Percentiles rank a stretch among this genome's conserved stretches.
phyloP scores from a whole-genome alignment of 2,797 vertebrate genomes.

The Periparus ater region DNA sequence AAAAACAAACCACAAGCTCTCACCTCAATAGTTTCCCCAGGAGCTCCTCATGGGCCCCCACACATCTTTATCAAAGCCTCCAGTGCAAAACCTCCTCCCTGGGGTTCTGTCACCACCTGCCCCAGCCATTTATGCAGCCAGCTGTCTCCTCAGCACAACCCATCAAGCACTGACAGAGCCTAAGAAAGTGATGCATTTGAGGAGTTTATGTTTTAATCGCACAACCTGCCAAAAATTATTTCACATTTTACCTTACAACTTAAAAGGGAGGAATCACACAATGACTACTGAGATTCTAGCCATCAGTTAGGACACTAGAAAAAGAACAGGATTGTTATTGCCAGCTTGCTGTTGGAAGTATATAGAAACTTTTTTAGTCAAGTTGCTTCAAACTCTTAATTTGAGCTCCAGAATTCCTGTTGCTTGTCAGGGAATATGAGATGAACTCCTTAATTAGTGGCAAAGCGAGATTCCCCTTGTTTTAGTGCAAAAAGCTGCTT shows the following conservation, averaged over 20 bases:
- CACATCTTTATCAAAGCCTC: neutral
- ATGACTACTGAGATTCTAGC: neutral
- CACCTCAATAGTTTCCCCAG: neutral
- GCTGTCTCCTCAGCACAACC: neutral
- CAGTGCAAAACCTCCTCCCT: neutral
- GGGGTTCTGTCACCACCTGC: neutral
- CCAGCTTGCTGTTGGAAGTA: neutral
- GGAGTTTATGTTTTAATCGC: neutral
- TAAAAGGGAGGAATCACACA: neutral
- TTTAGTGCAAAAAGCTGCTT: neutral
- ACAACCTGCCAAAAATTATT: neutral
- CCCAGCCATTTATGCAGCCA: neutral
- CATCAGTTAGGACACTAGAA: neutral
- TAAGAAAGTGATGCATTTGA: neutral
- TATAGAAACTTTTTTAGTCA: neutral
- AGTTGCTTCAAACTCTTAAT: neutral
- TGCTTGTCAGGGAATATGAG: neutral
- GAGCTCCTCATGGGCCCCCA: neutral
- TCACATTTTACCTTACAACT: neutral
- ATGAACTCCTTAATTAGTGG: neutral
- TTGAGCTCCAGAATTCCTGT: neutral
- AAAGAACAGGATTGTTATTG: neutral
- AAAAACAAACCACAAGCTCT: neutral
- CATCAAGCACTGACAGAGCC: neutral
- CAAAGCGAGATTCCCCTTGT: neutral